Base-by-base conservation (phyloP, 2,888 invertebrate genomes). In the Molanna angustata region DNA sequence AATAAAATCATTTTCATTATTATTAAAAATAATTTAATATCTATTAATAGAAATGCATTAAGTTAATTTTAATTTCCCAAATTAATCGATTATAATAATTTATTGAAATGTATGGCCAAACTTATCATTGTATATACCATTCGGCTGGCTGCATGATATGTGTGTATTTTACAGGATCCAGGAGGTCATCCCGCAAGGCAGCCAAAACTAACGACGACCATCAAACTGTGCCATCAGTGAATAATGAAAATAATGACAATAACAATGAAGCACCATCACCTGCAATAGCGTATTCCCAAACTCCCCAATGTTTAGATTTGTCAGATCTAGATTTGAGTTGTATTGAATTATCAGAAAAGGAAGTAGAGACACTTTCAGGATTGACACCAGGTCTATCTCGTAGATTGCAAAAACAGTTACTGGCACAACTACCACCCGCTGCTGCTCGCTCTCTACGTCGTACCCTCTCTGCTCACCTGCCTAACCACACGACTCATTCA, bases 371-470 rank as follows among this genome's bases (percentile, higher is more conserved):
- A 58, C 72, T 85, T 61, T 84, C 84, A 18, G 84, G 80, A 61
- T 77, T 86, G 61, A 86, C 86, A 61, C 86, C 86, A 22, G 85
- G 82, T 60, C 74, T 86, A 62, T 84, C 86, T 60, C 82, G 84
- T 62, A 80, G 85, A 35, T 82, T 86, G 65, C 86, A 86, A 73
- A 83, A 80, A 56, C 85, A 86, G 69, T 73, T 86, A 62, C 73
- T 86, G 52, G 83, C 85, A 61, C 84, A 84, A 67, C 68, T 86
- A 65, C 84, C 86, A 60, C 83, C 86, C 2, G 82, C 80, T 56
- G 85, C 86, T 72, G 84, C 84, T 21, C 76, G 80, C 62, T 75
- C 80, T 62, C 68, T 86, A 61, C 83, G 85, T 53, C 79, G 85
- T 63, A 85, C 86, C 52, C 73, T 85, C 41, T 81, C 81, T 59